A percentile compares a stretch with the other conserved stretches of the same genome.
These are phyloP conservation scores for Sebastes wilsoni DNA, from an alignment of 2,797 vertebrate species.

Conservation along the genomic window DNA sequence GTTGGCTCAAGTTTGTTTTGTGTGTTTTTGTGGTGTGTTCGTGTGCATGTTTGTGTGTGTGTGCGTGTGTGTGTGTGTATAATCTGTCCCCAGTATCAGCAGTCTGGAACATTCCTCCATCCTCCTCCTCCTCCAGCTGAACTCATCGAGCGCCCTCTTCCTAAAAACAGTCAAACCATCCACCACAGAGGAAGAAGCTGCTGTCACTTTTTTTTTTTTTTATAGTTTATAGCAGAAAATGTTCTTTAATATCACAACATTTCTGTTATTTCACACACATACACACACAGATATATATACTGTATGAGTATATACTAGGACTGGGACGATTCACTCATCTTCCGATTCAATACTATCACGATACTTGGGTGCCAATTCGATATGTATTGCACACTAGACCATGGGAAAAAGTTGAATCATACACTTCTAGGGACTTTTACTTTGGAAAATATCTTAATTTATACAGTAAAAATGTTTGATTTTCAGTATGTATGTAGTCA, in stretches of 20 bases:
- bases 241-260: neutral
- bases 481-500: too few species aligned
- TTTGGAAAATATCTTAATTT: too few species aligned
- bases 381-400: too few species aligned
- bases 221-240: neutral
- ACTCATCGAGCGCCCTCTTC: constrained; percentile 34
- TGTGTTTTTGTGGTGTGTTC: constrained; percentile 6
- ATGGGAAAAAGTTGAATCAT: too few species aligned
- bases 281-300: too few species aligned
- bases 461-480: fast-evolving
- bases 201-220: neutral
- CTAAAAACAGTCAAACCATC: constrained; percentile 25
- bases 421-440: too few species aligned
- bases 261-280: neutral
- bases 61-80: constrained; percentile 27
- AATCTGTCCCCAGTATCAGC: constrained; percentile 61
- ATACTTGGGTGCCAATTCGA: too few species aligned
- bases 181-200: constrained; percentile 19
- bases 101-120: constrained; percentile 65
- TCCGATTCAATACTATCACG: too few species aligned
- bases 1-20: constrained; percentile 59
- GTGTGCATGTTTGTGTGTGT: neutral
- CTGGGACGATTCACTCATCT: too few species aligned
- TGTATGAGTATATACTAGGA: too few species aligned
- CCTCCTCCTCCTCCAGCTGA: constrained; percentile 56